Evolutionary conservation across 2,888 invertebrate genomes (phyloP).

Genomic region (Lasioglossum pauxillum): DNA sequence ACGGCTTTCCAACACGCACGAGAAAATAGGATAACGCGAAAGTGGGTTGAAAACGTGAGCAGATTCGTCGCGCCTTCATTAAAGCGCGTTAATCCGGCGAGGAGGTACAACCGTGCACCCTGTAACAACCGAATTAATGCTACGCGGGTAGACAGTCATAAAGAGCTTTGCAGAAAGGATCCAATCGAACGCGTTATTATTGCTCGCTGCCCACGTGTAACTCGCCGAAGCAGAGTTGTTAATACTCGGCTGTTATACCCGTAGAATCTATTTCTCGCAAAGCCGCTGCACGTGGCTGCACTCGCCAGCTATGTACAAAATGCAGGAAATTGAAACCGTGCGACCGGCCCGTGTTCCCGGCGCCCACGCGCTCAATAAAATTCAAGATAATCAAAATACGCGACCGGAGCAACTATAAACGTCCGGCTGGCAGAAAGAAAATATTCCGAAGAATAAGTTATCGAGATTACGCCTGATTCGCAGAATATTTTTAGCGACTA

Average conservation of each 20-base stretch:
- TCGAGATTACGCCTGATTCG: too few relatives aligned
- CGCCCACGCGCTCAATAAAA: background rate
- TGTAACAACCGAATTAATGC: background rate
- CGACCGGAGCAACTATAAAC: too few relatives aligned
- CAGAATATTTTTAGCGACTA: too few relatives aligned
- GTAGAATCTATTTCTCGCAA: slow-evolving; percentile 3
- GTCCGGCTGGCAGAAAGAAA: too few relatives aligned
- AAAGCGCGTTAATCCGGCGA: background rate
- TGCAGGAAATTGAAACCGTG: background rate
- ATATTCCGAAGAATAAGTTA: too few relatives aligned
- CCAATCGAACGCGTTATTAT: background rate
- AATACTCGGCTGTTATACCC: background rate
- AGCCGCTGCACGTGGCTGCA: background rate
- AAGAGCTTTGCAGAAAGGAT: background rate
- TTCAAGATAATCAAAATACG: background rate
- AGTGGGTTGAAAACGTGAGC: background rate
- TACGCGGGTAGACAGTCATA: background rate
- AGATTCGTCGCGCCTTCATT: background rate
- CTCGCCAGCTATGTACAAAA: background rate
- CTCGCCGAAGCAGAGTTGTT: background rate
- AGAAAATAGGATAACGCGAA: background rate
- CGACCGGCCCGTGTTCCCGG: background rate
- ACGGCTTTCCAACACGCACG: background rate
- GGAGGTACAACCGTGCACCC: background rate
- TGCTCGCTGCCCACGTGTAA: background rate